Base-by-base conservation (phyloP, 2,888 invertebrate species). In the Spilarctia lutea region DNA sequence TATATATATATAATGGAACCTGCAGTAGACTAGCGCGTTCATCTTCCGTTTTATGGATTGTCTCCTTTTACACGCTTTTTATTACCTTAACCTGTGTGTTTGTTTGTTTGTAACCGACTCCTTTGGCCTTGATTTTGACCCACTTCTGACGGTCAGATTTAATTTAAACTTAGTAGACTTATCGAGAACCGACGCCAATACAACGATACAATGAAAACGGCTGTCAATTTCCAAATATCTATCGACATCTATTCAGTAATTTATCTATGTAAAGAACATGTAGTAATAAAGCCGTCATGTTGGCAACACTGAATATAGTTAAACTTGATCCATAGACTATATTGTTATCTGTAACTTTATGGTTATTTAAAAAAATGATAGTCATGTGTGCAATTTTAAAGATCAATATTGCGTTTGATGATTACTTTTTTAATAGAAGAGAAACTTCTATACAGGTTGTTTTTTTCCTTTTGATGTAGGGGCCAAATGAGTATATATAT, bases 281-380 rank as follows among this genome's bases (percentile, higher is more conserved):
- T 30, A 16, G 30, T 30, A 63, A 63, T 30, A 30, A 30, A 63
- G 30, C 30, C 16, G 18, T 30, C 24, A 24, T 39, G 13, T 76
- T 76, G 74, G 76, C 76, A 82, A 78, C 76, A 79, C 74, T 79
- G 77, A 63, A 77, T 80, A 80, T 82, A 71, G 83, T 76, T 80
- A 80, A 80, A 80, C 73, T 65, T 27, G 68, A 74, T 73, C 73
- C 76, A 80, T 71, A 78, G 70, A 74, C 79, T 69, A 60, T 11
- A 63, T 73, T 73, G 52, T 75, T 82, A 77, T 80, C 76, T 45
- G 71, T 71, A 52, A 72, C 20, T 60, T 24, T 74, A 70, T 71
- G 71, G 73, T 68, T 60, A 18, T 68, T 69, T 35, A 39, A 52
- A 72, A 69, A 66, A 68, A 68, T 73, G 73, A 27, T 27, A 20